Evolutionary conservation across 1,140 invertebrate genomes (phyloP).

Genomic region (Drosophila orosa): DNA sequence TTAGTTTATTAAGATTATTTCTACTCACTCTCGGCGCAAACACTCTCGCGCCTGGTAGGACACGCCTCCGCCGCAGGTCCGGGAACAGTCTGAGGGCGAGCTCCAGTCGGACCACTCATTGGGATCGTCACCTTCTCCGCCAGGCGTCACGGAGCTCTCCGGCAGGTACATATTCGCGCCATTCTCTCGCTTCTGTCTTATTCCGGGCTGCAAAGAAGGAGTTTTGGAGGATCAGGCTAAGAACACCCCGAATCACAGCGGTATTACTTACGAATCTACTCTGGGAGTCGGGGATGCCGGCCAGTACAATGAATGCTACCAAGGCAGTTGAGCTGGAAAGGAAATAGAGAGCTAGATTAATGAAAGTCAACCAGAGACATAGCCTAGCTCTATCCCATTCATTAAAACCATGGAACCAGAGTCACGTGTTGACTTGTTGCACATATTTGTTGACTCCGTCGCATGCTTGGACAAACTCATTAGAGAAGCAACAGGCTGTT

Average conservation of each 20-base stretch:
- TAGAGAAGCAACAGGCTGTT: slow-evolving; percentile 51
- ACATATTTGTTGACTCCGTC: slow-evolving; percentile 71
- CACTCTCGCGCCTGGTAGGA: slow-evolving; percentile 90
- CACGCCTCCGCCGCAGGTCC: slow-evolving; percentile 96
- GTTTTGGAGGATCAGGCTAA: background rate
- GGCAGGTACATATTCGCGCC: slow-evolving; percentile 89
- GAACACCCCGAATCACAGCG: too few relatives aligned
- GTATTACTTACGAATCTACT: slow-evolving; percentile 81
- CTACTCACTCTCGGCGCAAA: slow-evolving; percentile 86
- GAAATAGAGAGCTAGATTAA: slow-evolving; percentile 34
- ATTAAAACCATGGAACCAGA: slow-evolving; percentile 48
- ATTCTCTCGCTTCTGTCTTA: slow-evolving; percentile 89
- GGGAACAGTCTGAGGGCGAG: slow-evolving; percentile 90
- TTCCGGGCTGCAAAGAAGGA: slow-evolving; percentile 84
- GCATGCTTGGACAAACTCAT: slow-evolving; percentile 67
- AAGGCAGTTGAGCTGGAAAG: slow-evolving; percentile 83
- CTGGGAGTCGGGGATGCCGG: slow-evolving; percentile 66
- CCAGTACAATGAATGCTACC: slow-evolving; percentile 77
- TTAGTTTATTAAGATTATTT: background rate
- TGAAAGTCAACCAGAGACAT: slow-evolving; percentile 38
- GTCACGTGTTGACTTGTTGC: slow-evolving; percentile 79
- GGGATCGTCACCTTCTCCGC: slow-evolving; percentile 85
- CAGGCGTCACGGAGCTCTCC: slow-evolving; percentile 88
- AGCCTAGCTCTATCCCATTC: slow-evolving; percentile 39
- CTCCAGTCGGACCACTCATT: slow-evolving; percentile 91